phyloP scores from a whole-genome alignment of 2,797 vertebrate species.

The Notolabrus celidotus region DNA sequence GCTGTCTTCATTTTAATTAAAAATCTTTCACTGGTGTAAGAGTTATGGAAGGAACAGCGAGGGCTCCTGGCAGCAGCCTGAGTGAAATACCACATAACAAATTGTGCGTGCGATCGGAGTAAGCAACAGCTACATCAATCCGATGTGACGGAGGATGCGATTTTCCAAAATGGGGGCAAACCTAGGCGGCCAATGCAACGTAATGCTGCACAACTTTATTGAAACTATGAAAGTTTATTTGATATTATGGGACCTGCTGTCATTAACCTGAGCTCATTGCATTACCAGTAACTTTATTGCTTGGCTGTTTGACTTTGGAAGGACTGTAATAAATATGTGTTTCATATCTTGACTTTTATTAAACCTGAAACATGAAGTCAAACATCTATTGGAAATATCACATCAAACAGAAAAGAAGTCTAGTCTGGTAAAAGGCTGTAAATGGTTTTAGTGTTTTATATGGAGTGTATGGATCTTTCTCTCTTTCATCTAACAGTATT shows the following conservation, averaged over 20 bases:
- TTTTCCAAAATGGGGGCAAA: conserved; percentile 72
- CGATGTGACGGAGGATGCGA: conserved; percentile 68
- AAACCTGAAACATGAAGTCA: conserved; percentile 65
- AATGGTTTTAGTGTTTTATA: conserved; percentile 30
- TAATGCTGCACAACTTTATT: conserved; percentile 74
- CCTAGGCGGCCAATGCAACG: conserved; percentile 50
- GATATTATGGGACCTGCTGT: conserved; percentile 62
- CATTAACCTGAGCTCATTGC: conserved; percentile 76
- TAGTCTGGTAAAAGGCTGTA: conserved; percentile 40
- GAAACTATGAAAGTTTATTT: conserved; percentile 75
- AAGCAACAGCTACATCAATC: conserved; percentile 80
- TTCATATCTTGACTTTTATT: conserved; percentile 69
- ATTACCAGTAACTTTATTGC: conserved; percentile 67
- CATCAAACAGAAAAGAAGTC: conserved; percentile 39
- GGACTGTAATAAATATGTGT: conserved; percentile 49
- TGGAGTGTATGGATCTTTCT: conserved; percentile 8
- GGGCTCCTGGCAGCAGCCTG: conserved; percentile 76
- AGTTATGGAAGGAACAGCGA: conserved; percentile 80
- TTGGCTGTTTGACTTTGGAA: conserved; percentile 70
- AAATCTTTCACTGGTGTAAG: conserved; percentile 83
- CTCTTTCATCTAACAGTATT: neutral
- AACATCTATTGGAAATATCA: conserved; percentile 47
- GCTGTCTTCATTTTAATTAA: conserved; percentile 86
- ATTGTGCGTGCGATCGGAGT: conserved; percentile 73
- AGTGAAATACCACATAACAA: conserved; percentile 80